Conservation (phyloP, 1,140 invertebrate species). For the Diachasmimorpha longicaudata region DNA sequence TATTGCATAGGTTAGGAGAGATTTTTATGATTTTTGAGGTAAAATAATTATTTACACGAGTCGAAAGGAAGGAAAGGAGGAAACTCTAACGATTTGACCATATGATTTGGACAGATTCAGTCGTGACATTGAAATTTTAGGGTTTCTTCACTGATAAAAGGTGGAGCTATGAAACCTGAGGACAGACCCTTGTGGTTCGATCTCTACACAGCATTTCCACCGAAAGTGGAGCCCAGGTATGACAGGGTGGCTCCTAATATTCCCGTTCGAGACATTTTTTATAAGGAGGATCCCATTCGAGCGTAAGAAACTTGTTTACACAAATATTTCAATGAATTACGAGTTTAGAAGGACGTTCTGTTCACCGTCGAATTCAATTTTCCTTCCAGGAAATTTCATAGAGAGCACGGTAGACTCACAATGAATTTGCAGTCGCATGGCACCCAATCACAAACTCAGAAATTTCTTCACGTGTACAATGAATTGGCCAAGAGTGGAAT, state of each 20-base stretch:
- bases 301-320: constrained; percentile 68
- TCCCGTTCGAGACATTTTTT: constrained; percentile 76
- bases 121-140: constrained; percentile 62
- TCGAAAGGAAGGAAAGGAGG: neutral
- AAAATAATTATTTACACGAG: constrained; percentile 17
- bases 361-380: neutral
- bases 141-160: constrained; percentile 74
- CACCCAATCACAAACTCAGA: constrained; percentile 65
- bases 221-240: constrained; percentile 77
- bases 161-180: constrained; percentile 75
- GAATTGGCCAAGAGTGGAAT: constrained; percentile 53
- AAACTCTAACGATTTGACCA: neutral
- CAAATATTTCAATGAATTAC: neutral
- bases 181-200: constrained; percentile 90
- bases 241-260: constrained; percentile 67
- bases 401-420: constrained; percentile 62
- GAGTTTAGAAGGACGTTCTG: neutral
- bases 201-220: constrained; percentile 85
- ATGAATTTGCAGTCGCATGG: constrained; percentile 61
- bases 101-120: neutral
- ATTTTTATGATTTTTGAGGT: neutral
- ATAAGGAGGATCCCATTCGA: constrained; percentile 85
- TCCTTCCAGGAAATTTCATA: constrained; percentile 70
- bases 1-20: neutral
- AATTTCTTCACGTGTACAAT: constrained; percentile 67